Evolutionary conservation across 1,140 invertebrate species (phyloP).

Genomic region (Eupeodes corollae): DNA sequence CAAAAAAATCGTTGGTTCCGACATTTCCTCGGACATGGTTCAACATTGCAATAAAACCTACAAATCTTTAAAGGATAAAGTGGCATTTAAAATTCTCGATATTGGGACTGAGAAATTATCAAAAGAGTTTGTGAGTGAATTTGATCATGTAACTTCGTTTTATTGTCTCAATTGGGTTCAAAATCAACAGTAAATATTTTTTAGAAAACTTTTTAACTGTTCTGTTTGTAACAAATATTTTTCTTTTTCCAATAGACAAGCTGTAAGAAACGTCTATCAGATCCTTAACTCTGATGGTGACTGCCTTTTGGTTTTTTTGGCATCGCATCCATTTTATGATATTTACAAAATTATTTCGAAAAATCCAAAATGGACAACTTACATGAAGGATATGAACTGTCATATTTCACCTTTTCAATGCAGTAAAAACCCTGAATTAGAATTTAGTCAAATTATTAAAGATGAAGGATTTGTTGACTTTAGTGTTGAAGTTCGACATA

Average conservation of each 20-base stretch:
- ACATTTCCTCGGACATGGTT: constrained; percentile 56
- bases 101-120: constrained; percentile 38
- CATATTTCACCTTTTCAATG: constrained; percentile 56
- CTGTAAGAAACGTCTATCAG: constrained; percentile 52
- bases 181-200: constrained; percentile 52
- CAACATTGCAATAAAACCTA: constrained; percentile 45
- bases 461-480: constrained; percentile 54
- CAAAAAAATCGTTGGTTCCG: constrained; percentile 42
- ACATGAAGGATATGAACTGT: constrained; percentile 52
- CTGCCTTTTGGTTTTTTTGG: constrained; percentile 56
- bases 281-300: constrained; percentile 51
- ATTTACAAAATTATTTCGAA: constrained; percentile 51
- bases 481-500: constrained; percentile 50
- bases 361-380: constrained; percentile 48
- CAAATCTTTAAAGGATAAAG: constrained; percentile 5
- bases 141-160: constrained; percentile 59
- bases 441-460: constrained; percentile 48
- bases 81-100: constrained; percentile 50
- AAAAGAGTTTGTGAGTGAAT: constrained; percentile 27
- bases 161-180: constrained; percentile 68
- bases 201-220: no score
- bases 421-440: constrained; percentile 47
- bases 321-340: constrained; percentile 52
- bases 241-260: constrained; percentile 42
- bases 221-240: no score